These are phyloP conservation scores for Drosophila neocordata DNA, from an alignment of 1,140 invertebrate species.

Conservation along the genomic window DNA sequence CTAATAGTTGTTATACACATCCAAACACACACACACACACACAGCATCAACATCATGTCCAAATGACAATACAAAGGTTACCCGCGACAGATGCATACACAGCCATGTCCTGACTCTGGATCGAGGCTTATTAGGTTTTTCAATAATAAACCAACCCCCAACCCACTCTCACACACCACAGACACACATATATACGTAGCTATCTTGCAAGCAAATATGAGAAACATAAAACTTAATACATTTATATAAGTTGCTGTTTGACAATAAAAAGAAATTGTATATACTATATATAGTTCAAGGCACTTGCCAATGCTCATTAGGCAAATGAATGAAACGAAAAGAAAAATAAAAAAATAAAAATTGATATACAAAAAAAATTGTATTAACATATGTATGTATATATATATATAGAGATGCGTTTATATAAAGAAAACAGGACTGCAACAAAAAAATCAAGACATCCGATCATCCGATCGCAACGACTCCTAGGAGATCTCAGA, in stretches of 20 bases:
- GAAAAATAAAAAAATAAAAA: too few relatives aligned
- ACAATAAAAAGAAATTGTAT: constrained; percentile 11
- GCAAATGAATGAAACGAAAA: too few relatives aligned
- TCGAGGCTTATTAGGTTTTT: constrained; percentile 56
- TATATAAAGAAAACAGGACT: too few relatives aligned
- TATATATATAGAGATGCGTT: too few relatives aligned
- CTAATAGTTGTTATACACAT: constrained; percentile 72
- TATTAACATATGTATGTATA: too few relatives aligned
- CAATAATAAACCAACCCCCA: constrained; percentile 45
- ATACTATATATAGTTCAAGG: too few relatives aligned
- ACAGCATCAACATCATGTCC: constrained; percentile 42
- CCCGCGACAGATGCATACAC: constrained; percentile 54
- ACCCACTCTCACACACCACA: background rate
- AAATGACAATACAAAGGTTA: constrained; percentile 57
- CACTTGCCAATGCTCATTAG: too few relatives aligned
- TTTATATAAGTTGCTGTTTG: constrained; percentile 43
- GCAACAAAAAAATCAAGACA: too few relatives aligned
- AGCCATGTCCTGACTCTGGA: constrained; percentile 34
- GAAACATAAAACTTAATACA: constrained; percentile 19
- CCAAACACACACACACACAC: constrained; percentile 15
- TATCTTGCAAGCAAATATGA: constrained; percentile 23
- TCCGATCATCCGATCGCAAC: too few relatives aligned
- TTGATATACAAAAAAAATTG: too few relatives aligned
- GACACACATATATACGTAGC: background rate
- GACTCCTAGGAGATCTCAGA: too few relatives aligned